Conservation (phyloP, 2,888 invertebrate species). For the Silvanus unidentatus region DNA sequence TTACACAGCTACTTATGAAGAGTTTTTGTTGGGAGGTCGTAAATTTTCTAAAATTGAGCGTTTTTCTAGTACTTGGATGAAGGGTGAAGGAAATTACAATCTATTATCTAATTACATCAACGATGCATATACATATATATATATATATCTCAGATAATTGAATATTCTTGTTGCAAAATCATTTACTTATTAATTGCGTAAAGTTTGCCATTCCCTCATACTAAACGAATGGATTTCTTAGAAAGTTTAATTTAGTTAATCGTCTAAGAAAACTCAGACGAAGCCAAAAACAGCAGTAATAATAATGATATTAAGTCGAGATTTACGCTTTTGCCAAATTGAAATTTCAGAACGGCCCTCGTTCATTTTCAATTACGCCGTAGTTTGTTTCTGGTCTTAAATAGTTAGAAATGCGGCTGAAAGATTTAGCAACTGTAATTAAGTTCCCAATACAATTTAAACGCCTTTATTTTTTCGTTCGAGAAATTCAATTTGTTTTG, state of each 20-base stretch:
- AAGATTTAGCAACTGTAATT: slow-evolving; percentile 28
- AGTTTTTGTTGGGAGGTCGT: no score
- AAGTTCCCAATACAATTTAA: slow-evolving; percentile 18
- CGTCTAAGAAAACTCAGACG: slow-evolving; percentile 27
- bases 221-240: slow-evolving; percentile 24
- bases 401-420: slow-evolving; percentile 28
- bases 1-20: no score
- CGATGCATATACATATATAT: background rate
- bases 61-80: no score
- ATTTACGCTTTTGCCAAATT: slow-evolving; percentile 36
- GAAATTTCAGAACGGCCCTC: slow-evolving; percentile 32
- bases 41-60: no score
- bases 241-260: slow-evolving; percentile 34
- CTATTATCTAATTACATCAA: background rate
- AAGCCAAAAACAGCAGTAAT: slow-evolving; percentile 29
- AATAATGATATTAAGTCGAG: slow-evolving; percentile 37
- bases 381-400: slow-evolving; percentile 30
- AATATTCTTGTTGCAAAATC: slow-evolving; percentile 25
- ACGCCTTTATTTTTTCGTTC: background rate
- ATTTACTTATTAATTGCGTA: slow-evolving; percentile 27
- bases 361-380: slow-evolving; percentile 29
- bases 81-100: background rate
- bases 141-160: slow-evolving; percentile 18
- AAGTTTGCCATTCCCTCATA: slow-evolving; percentile 16
- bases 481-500: slow-evolving; percentile 4